Evolutionary conservation across 2,113 vertebrate species (phyloP), one percentile per base, ranked within the genome.

Genomic region (Aramus guarauna): DNA sequence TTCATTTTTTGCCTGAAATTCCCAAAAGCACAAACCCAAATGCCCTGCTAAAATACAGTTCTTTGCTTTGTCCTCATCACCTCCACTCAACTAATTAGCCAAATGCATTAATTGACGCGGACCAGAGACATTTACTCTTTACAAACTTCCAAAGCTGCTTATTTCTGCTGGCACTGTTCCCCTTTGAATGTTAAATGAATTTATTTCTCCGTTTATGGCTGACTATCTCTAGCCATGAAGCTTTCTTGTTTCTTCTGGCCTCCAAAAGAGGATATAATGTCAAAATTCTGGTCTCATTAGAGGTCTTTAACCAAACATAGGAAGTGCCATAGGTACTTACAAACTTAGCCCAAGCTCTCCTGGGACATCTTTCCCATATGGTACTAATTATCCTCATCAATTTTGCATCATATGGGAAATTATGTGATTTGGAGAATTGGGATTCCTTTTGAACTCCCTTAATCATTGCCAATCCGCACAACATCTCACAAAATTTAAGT

Each of bases 351-450:
- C 23, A 69, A 95, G 37, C 12, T 63, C 95, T 82, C 77, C 34
- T 58, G 76, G 66, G 84, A 88, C 34, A 9, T 45, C 26, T 73
- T 95, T 95, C 58, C 58, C 86, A 88, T 69, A 90, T 43, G 91
- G 73, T 69, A 85, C 41, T 47, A 77, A 60, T 92, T 95, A 76
- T 14, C 66, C 37, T 90, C 77, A 89, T 63, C 58, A 90, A 52
- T 88, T 94, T 82, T 82, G 85, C 41, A 90, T 91, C 84, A 67
- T 52, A 73, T 18, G 29, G 71, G 45, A 96, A 95, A 76, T 87
- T 76, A 92, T 32, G 41, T 50, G 67, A 95, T 95, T 88, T 91
- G 53, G n/a, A 36, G 58, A 91, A 94, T 2, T 56, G 34, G 12
- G 41, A 92, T 67, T 84, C 58, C 84, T 96, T 95, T 43, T 69